Evolutionary conservation across 30 jellyfish, hydroid and myxozoan species (phyloP).

Genomic region (Chironex yamaguchii): DNA sequence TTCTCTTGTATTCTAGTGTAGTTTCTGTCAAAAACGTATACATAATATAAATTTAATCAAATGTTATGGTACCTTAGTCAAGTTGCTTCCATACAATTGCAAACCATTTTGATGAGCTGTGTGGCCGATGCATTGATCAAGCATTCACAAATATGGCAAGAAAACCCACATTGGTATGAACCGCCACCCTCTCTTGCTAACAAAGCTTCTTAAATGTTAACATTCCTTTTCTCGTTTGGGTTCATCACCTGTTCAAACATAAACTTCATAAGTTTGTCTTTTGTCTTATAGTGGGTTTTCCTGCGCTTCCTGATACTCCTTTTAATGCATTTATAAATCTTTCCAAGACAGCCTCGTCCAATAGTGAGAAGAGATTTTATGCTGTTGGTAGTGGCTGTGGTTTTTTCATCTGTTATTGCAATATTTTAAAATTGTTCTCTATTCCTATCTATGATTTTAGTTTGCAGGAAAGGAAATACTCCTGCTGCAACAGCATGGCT

Average conservation of each 20-base stretch:
- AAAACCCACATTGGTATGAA: slow-evolving; percentile 55
- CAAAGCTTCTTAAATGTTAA: neutral
- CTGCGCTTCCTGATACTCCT: slow-evolving; percentile 36
- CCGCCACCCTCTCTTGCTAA: slow-evolving; percentile 43
- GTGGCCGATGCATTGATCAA: neutral
- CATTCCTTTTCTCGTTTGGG: slow-evolving; percentile 36
- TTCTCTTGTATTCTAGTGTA: too few species aligned
- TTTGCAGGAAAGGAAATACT: slow-evolving; percentile 27
- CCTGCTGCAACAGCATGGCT: too few species aligned
- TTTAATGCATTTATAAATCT: slow-evolving; percentile 31
- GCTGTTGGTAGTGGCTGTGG: slow-evolving; percentile 11
- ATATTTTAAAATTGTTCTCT: neutral
- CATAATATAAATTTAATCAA: neutral
- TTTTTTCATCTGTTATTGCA: neutral
- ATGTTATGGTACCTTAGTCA: slow-evolving; percentile 14
- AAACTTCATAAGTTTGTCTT: too few species aligned
- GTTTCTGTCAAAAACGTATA: neutral
- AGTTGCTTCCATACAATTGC: slow-evolving; percentile 38
- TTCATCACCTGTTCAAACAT: slow-evolving; percentile 28
- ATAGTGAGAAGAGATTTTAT: slow-evolving; percentile 3
- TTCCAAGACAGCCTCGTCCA: slow-evolving; percentile 39
- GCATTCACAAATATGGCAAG: slow-evolving; percentile 43
- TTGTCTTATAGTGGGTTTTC: too few species aligned
- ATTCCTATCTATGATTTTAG: slow-evolving; percentile 9
- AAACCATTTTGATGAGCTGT: slow-evolving; percentile 46